Percentiles rank a stretch among this genome's conserved stretches.
phyloP scores from a whole-genome alignment of 2,797 vertebrate species.

The Tarsius wallacei region DNA sequence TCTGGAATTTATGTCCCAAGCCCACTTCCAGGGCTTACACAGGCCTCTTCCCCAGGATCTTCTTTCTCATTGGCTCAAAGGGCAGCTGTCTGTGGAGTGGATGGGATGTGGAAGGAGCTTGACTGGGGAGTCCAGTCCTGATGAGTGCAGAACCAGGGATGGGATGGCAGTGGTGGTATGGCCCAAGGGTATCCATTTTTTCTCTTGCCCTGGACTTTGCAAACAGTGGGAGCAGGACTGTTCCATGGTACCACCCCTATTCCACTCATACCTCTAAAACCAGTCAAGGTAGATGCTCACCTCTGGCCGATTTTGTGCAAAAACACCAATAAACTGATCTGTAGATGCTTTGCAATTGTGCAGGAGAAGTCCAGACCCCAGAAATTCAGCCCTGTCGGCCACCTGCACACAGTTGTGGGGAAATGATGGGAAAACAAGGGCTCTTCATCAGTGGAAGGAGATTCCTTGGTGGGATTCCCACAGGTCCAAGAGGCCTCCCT shows the following conservation, averaged over 20 bases:
- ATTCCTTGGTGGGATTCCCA: no score
- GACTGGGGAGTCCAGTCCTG: not conserved
- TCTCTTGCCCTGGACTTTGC: not conserved
- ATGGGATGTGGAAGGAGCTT: not conserved
- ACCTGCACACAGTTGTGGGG: constrained; percentile 91
- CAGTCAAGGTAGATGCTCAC: constrained; percentile 88
- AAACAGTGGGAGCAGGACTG: not conserved
- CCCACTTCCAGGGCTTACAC: not conserved
- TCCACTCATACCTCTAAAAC: not conserved
- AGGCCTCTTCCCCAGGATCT: not conserved
- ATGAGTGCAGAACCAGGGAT: not conserved
- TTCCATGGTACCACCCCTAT: not conserved
- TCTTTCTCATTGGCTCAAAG: not conserved
- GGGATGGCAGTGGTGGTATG: not conserved
- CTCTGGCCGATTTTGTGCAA: constrained; percentile 99
- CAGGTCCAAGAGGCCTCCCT: not conserved
- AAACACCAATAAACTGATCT: constrained; percentile 97
- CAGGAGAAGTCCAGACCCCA: constrained; percentile 97
- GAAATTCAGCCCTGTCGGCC: constrained; percentile 95
- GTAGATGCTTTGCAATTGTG: constrained; percentile 95
- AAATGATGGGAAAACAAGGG: not conserved
- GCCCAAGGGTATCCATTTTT: not conserved
- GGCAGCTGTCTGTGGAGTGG: not conserved
- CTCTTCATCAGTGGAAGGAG: not conserved
- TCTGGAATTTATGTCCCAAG: not conserved